Conservation (phyloP, 2,797 vertebrate species). For the Rhinophrynus dorsalis region DNA sequence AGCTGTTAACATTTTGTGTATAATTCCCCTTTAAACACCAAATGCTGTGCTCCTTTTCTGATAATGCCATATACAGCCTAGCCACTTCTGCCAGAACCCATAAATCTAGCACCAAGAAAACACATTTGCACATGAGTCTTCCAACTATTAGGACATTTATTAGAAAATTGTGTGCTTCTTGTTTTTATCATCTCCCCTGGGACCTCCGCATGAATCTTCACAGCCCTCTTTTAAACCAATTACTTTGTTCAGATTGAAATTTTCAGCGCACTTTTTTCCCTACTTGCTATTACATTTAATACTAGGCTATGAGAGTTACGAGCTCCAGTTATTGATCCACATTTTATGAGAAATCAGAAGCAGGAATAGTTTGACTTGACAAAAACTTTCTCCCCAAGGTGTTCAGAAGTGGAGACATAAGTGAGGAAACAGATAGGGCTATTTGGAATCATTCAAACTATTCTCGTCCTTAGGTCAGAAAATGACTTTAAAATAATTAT, state of each 20-base stretch:
- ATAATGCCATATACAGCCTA: background rate
- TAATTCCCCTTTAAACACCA: too few relatives aligned
- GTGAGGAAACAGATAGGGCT: constrained; percentile 21
- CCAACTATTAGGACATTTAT: constrained; percentile 43
- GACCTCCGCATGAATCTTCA: constrained; percentile 44
- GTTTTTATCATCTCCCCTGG: constrained; percentile 40
- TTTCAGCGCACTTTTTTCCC: constrained; percentile 37
- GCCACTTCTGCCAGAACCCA: constrained; percentile 1
- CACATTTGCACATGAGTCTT: constrained; percentile 34
- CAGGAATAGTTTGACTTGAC: constrained; percentile 39
- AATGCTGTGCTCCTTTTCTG: background rate
- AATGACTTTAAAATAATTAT: too few relatives aligned
- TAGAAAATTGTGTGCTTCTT: constrained; percentile 42
- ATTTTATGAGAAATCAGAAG: constrained; percentile 44
- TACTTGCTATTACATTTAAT: constrained; percentile 47
- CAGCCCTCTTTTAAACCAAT: constrained; percentile 47
- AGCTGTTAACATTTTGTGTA: too few relatives aligned
- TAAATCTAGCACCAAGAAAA: constrained; percentile 7
- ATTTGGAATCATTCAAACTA: too few relatives aligned
- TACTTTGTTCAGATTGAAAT: constrained; percentile 49
- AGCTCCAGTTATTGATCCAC: constrained; percentile 43
- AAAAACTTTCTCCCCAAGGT: constrained; percentile 37
- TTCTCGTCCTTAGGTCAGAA: too few relatives aligned
- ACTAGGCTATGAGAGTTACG: constrained; percentile 13
- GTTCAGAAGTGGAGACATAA: constrained; percentile 30